Conservation (phyloP, 1,140 invertebrate genomes). For the Atta colombica region DNA sequence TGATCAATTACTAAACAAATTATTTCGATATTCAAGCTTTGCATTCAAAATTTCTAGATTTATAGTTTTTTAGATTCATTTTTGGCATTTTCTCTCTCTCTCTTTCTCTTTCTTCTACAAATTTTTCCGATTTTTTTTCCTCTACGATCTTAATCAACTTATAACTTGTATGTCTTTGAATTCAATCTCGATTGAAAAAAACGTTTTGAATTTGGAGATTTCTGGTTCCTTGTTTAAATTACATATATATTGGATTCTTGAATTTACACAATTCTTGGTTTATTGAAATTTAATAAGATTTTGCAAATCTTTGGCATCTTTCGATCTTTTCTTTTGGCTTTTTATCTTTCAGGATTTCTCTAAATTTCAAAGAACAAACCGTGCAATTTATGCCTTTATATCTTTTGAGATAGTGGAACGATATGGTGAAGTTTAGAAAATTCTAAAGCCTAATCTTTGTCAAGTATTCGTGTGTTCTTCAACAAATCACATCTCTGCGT, state of each 20-base stretch:
- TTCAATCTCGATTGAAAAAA: neutral
- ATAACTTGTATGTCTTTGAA: neutral
- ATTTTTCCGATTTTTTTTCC: neutral
- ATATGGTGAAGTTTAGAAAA: neutral
- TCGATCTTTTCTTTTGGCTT: neutral
- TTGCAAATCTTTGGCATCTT: neutral
- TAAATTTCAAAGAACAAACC: neutral
- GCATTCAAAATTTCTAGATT: constrained; percentile 10
- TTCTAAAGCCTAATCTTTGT: constrained; percentile 38
- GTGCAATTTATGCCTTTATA: neutral
- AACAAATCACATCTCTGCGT: constrained; percentile 9
- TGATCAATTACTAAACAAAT: neutral
- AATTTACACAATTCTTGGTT: neutral
- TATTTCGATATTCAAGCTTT: constrained; percentile 15
- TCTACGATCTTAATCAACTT: neutral
- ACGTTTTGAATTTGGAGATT: neutral
- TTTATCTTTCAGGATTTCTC: neutral
- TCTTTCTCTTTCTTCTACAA: neutral
- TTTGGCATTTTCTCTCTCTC: neutral
- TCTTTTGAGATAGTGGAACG: neutral
- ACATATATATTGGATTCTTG: neutral
- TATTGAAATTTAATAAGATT: neutral
- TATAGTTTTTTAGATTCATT: constrained; percentile 19
- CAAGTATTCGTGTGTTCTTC: constrained; percentile 13
- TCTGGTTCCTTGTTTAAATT: neutral